Base-by-base conservation (phyloP, 2,113 vertebrate genomes). In the Sphyrna mokarran region DNA sequence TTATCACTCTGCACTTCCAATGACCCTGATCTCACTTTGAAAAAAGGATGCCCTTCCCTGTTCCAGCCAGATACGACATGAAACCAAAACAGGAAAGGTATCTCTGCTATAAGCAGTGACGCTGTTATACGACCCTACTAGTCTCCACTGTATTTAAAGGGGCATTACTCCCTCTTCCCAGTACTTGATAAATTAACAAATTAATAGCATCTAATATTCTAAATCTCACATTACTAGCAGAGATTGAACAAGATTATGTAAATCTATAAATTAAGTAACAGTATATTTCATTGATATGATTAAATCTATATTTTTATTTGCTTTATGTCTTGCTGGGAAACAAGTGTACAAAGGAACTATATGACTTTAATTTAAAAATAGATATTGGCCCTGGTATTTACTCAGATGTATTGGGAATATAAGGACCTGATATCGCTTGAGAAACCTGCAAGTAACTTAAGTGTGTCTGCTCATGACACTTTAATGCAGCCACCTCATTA, bases 1-100 rank as follows among this genome's bases (percentile, higher is more conserved):
- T 93, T 93, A 93, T 93, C 89, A 93, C 89, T 93, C 89, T 93
- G 89, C 61, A 93, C 89, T 93, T 66, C 61, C 89, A 93, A 66
- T 93, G 89, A 93, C 89, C 89, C 89, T 63, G 61, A 37, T 93
- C n/a, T 66, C 29, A 93, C 89, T 93, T 93, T 93, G 61, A 20
- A 93, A 93, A 83, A 93, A 68, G 89, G 89, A 93, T 93, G 89
- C 58, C 89, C 89, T 68, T 68, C 61, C 58, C 33, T 93, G 61
- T 93, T 93, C 89, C 89, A 93, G 89, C 58, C 29, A 66, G 89
- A 93, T 93, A 93, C 61, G 63, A 70, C 22, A 70, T 70, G 69
- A 70, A 70, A 70, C 69, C 69, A 70, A 70, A 70, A 70, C 69
- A 70, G 69, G 69, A 70, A 70, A 70, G 69, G 61, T 93, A 66